These are phyloP conservation scores for Phocoena sinus DNA, from an alignment of 2,113 vertebrate genomes.

Conservation along the genomic window DNA sequence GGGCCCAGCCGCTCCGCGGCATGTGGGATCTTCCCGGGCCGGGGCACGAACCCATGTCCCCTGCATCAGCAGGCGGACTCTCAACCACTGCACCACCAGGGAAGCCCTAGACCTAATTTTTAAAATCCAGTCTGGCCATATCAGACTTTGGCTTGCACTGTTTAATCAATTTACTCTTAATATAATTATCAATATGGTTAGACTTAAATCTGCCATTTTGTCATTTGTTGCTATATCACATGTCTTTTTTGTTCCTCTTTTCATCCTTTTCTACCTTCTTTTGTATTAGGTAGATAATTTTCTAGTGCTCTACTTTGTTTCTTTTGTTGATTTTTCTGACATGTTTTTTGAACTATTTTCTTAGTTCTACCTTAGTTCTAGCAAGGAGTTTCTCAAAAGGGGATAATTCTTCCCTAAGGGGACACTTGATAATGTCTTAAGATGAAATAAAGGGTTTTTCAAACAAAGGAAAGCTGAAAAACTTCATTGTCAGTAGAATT, in stretches of 20 bases:
- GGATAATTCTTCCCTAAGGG: background rate
- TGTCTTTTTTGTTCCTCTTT: background rate
- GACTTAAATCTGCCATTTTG: background rate
- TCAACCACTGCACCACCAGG: too few species aligned
- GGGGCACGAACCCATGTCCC: too few species aligned
- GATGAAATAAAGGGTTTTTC: background rate
- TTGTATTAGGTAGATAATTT: background rate
- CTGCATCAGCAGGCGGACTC: too few species aligned
- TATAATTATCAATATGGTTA: background rate
- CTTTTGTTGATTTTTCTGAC: background rate
- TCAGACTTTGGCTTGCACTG: background rate
- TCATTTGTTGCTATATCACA: background rate
- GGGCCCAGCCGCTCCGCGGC: too few species aligned
- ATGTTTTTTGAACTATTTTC: background rate
- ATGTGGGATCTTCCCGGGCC: too few species aligned
- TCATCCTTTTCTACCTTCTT: background rate
- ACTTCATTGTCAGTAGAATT: background rate
- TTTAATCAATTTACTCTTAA: background rate
- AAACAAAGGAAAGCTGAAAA: background rate
- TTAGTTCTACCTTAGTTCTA: background rate
- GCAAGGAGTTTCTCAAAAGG: background rate
- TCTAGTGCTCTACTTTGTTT: background rate
- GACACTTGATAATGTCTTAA: background rate
- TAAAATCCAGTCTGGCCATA: background rate
- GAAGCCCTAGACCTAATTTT: background rate